Percentiles rank a stretch among this genome's conserved stretches.
Evolutionary conservation across 2,113 vertebrate species (phyloP).

Genomic region (Petrocephalus microphthalmus): DNA sequence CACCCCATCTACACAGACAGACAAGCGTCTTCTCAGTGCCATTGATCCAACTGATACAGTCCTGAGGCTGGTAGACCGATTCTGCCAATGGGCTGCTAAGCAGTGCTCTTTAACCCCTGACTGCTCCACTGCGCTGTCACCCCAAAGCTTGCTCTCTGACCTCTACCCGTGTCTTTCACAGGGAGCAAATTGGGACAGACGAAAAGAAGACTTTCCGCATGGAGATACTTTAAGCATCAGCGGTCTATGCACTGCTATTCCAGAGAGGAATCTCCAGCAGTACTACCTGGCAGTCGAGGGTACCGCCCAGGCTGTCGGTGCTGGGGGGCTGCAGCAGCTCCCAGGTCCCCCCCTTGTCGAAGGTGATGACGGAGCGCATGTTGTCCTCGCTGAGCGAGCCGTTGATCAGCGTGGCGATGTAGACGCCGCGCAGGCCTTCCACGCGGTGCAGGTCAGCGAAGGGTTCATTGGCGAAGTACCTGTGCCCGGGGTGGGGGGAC

Average conservation of each 20-base stretch:
- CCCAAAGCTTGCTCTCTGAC: not conserved
- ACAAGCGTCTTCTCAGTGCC: not conserved
- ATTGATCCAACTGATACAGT: not conserved
- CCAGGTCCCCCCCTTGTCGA: conserved; percentile 98
- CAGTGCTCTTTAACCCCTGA: not conserved
- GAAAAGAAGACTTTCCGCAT: not conserved
- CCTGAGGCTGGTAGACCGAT: not conserved
- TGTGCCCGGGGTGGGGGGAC: conserved; percentile 31
- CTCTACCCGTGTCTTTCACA: not conserved
- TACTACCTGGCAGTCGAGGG: conserved; percentile 79
- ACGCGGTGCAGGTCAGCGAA: conserved; percentile 92
- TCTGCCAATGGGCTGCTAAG: not conserved
- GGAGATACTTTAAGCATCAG: not conserved
- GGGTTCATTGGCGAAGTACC: conserved; percentile 91
- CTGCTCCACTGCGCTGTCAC: not conserved
- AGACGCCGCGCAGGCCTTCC: conserved; percentile 84
- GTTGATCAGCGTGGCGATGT: conserved; percentile 86
- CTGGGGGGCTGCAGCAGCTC: conserved; percentile 83
- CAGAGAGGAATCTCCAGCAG: not conserved
- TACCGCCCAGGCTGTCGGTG: conserved; percentile 77
- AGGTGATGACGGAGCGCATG: conserved; percentile 94
- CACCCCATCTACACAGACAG: not conserved
- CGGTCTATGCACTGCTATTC: not conserved
- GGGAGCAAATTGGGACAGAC: not conserved
- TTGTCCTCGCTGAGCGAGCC: conserved; percentile 87